These are phyloP conservation scores for Anser cygnoides DNA, from an alignment of 2,113 vertebrate species.

Conservation along the genomic window DNA sequence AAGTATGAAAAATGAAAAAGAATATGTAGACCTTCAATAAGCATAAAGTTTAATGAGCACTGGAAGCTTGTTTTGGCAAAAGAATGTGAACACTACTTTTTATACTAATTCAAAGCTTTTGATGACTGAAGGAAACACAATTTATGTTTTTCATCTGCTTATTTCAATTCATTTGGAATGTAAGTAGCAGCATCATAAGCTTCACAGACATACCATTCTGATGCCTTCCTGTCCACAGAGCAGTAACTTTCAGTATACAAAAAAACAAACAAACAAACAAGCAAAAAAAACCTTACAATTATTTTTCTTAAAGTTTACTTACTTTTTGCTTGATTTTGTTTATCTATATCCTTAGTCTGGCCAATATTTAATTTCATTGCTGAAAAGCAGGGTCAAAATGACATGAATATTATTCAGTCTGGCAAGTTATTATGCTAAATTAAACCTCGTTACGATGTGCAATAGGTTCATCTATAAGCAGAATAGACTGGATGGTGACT, in stretches of 20 bases:
- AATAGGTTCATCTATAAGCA: background rate
- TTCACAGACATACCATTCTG: background rate
- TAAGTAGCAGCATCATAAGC: background rate
- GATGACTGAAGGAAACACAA: rapidly evolving
- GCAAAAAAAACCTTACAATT: background rate
- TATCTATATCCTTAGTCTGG: background rate
- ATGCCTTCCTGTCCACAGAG: background rate
- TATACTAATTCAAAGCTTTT: background rate
- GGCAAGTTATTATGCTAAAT: background rate
- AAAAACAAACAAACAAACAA: too few relatives aligned
- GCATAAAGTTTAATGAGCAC: background rate
- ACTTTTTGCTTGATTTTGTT: background rate
- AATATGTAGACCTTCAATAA: background rate
- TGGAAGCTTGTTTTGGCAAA: background rate
- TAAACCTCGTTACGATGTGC: background rate
- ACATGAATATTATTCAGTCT: background rate
- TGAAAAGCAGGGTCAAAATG: background rate
- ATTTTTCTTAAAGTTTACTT: background rate
- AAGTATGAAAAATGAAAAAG: background rate
- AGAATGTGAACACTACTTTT: background rate
- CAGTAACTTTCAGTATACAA: too few relatives aligned
- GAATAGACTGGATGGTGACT: rapidly evolving
- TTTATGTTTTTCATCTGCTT: background rate
- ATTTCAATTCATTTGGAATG: background rate
- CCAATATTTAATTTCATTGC: background rate